Base-by-base conservation (phyloP, 1,140 invertebrate genomes). In the Calosoma granatense region DNA sequence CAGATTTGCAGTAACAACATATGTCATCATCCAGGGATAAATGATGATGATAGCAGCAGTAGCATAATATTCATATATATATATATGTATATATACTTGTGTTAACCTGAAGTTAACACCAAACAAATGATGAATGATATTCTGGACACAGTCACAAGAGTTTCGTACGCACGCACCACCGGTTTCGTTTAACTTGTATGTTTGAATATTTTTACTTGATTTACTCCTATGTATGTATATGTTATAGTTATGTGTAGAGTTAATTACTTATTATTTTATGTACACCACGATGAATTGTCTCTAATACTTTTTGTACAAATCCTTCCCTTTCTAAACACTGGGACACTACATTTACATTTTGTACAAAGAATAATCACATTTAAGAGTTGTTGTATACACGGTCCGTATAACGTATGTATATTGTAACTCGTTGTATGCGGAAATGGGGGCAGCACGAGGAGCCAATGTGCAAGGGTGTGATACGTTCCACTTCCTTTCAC, bases 281-380 rank as follows among this genome's bases (percentile, higher is more conserved):
- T 70, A 67, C 67, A 70, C 61, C 61, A 66, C 62, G 65, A 64
- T 65, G 64, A 66, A 69, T 55, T 63, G 65, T 64, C 63, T 69
- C 64, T 70, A 69, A 71, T 71, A 71, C 68, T 71, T 70, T 66
- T 71, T 70, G 67, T 71, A 71, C 70, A 71, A 71, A 67, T 71
- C 64, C 67, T 64, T 69, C 63, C 64, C 65, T 59, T 62, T 59
- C 64, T 67, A 71, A 66, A 70, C 67, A 72, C 70, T 69, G 70
- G 67, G 68, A 64, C 67, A 70, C 70, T 72, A 72, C 70, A 72
- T 72, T 70, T 72, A 72, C 70, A 72, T 68, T 72, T 72, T 72
- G 70, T 72, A 72, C 70, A 72, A 63, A 67, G 65, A 68, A 69
- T 68, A 72, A 72, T 72, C 70, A 72, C 70, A 72, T 70, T 72